A percentile compares a stretch with the other conserved stretches of the same genome.
These are phyloP conservation scores for Chelonus insularis DNA, from an alignment of 1,140 invertebrate species.

Conservation along the genomic window DNA sequence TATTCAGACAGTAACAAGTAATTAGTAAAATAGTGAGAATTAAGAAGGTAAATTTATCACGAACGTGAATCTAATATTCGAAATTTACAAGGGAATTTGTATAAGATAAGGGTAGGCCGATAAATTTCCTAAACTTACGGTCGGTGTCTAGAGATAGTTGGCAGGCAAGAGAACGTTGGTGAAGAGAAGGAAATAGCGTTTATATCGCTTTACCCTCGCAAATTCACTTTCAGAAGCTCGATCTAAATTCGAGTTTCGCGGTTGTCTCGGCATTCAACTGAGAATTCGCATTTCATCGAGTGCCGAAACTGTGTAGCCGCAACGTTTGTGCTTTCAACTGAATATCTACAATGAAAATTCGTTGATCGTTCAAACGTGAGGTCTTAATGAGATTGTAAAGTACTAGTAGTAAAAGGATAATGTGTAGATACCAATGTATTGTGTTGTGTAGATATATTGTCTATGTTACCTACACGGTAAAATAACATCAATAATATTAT, in stretches of 20 bases:
- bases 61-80: constrained; percentile 27
- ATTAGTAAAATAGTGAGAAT: constrained; percentile 17
- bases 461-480: no score
- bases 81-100: constrained; percentile 20
- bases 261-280: constrained; percentile 27
- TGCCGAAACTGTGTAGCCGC: constrained; percentile 9
- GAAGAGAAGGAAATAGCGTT: constrained; percentile 14
- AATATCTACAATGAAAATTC: constrained; percentile 4
- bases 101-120: neutral
- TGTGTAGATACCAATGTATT: no score
- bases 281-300: constrained; percentile 1
- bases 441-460: no score
- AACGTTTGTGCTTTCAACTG: neutral
- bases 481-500: no score
- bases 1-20: constrained; percentile 2
- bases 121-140: constrained; percentile 26
- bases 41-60: constrained; percentile 2
- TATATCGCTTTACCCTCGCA: constrained; percentile 15
- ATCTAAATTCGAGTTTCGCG: constrained; percentile 26
- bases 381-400: constrained; percentile 8
- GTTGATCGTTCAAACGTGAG: constrained; percentile 6
- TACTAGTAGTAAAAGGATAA: no score
- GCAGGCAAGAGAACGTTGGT: neutral
- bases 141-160: constrained; percentile 16
- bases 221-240: constrained; percentile 13